phyloP scores from a whole-genome alignment of 2,888 invertebrate genomes.

The Ellobium chinense region DNA sequence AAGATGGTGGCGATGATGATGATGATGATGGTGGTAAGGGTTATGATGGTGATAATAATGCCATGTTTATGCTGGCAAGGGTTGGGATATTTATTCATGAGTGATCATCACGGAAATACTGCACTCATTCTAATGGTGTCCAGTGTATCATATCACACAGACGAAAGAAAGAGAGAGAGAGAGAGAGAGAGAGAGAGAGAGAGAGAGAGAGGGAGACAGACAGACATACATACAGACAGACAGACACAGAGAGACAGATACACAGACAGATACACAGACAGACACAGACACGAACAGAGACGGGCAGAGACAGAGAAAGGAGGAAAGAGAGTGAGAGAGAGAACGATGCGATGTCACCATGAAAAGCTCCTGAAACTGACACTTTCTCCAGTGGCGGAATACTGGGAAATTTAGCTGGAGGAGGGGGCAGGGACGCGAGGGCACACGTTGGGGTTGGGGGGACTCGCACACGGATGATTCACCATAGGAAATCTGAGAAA shows the following conservation, averaged over 20 bases:
- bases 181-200: conserved; percentile 9
- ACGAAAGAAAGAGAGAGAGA: background rate
- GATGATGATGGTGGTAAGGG: background rate
- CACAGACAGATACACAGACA: background rate
- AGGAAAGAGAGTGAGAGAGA: background rate
- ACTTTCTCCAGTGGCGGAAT: too few species aligned
- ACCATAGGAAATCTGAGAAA: too few species aligned
- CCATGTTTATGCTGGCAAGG: background rate
- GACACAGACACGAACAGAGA: background rate
- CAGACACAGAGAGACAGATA: background rate
- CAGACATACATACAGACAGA: background rate
- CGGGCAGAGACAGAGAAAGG: background rate
- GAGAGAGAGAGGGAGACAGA: background rate
- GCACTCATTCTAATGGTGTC: too few species aligned
- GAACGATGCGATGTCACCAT: background rate
- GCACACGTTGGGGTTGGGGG: too few species aligned
- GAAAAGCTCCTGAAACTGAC: too few species aligned
- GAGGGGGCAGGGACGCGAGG: too few species aligned
- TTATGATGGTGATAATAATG: background rate
- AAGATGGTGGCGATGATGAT: background rate
- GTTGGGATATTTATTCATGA: background rate
- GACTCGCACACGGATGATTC: too few species aligned
- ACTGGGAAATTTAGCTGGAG: too few species aligned
- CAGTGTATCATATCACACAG: too few species aligned
- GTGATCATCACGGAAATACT: background rate